Evolutionary conservation across 2,797 vertebrate species (phyloP), one percentile per base, ranked within the genome.

Genomic region (Stomatorhinus walkeri): DNA sequence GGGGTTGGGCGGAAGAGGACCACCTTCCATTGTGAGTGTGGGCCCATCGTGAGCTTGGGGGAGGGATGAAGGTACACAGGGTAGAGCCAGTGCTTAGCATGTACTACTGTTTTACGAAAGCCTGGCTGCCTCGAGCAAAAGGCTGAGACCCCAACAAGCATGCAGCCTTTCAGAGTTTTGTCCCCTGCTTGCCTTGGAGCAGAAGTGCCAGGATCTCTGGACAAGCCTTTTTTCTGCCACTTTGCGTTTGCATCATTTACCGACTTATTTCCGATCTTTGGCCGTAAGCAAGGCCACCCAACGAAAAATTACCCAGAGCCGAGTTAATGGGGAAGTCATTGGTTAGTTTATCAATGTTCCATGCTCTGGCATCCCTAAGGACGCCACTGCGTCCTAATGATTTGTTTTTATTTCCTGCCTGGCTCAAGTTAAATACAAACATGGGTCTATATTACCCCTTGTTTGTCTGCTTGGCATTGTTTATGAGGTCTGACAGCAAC

Each of bases 1-100:
- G 89, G 54, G 48, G 10, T 4, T 0, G 16, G 4, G 43, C 48
- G 14, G 52, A 52, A 10, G 64, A 1, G 64, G 48, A 28, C 9
- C n/a, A 36, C 87, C 79, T 49, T 76, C n/a, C 61, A 88, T 40
- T 36, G 64, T 90, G 54, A 54, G 85, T 87, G 86, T 83, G 88
- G 87, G 51, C 9, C 12, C 24, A 48, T 16, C 81, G 88, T 88
- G 84, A 90, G 91, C 87, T 88, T 40, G 32, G 12, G 68, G 32
- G 72, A 19, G 72, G 72, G 72, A 12, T 43, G 32, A 79, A 22
- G 22, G 83, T 51, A 51, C 14, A 12, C 46, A 24, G 43, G 24
- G 46, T 22, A 14, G 46, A 22, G 4, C 24, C 22, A 1, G 2
- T 22, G 46, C 43, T 85, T 85, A 16, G 48, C 10, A 24, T 12